Percentiles rank a stretch among this genome's conserved stretches.
Evolutionary conservation across 2,797 vertebrate species (phyloP).

Genomic region (Zenarchopterus dispar): DNA sequence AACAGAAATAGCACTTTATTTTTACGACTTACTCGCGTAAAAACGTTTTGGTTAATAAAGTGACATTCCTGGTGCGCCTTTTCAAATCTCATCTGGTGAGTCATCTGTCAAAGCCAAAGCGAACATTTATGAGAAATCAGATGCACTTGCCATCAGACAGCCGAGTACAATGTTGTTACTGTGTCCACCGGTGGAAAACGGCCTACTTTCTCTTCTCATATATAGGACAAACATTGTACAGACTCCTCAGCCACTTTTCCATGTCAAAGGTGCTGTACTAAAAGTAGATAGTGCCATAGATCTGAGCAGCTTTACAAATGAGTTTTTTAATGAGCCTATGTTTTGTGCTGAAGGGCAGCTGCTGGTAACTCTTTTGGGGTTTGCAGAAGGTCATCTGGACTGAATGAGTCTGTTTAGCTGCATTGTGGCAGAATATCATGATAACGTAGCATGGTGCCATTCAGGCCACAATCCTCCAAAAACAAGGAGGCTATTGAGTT

Average conservation of each 20-base stretch:
- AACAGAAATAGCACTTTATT: not conserved
- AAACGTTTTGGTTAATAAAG: not conserved
- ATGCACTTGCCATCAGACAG: conserved; percentile 51
- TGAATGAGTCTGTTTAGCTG: conserved; percentile 77
- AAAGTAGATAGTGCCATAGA: conserved; percentile 75
- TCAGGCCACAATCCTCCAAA: conserved; percentile 69
- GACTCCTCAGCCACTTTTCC: conserved; percentile 59
- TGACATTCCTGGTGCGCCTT: not conserved
- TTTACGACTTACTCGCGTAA: not conserved
- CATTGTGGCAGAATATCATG: conserved; percentile 79
- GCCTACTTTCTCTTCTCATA: conserved; percentile 72
- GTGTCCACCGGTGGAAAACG: conserved; percentile 60
- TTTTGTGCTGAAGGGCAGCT: conserved; percentile 70
- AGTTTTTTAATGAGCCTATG: conserved; percentile 80
- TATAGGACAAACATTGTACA: conserved; percentile 73
- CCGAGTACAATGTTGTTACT: conserved; percentile 70
- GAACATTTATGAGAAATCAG: conserved; percentile 35
- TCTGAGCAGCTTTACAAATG: conserved; percentile 70
- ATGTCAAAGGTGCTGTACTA: conserved; percentile 74
- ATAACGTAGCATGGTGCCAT: conserved; percentile 78
- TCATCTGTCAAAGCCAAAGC: conserved; percentile 13
- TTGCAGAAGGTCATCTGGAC: conserved; percentile 77
- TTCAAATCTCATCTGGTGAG: not conserved
- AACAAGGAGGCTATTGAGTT: conserved; percentile 80
- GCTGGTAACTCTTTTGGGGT: conserved; percentile 72